Evolutionary conservation across 1,140 invertebrate genomes (phyloP).

Genomic region (Cherax destructor): DNA sequence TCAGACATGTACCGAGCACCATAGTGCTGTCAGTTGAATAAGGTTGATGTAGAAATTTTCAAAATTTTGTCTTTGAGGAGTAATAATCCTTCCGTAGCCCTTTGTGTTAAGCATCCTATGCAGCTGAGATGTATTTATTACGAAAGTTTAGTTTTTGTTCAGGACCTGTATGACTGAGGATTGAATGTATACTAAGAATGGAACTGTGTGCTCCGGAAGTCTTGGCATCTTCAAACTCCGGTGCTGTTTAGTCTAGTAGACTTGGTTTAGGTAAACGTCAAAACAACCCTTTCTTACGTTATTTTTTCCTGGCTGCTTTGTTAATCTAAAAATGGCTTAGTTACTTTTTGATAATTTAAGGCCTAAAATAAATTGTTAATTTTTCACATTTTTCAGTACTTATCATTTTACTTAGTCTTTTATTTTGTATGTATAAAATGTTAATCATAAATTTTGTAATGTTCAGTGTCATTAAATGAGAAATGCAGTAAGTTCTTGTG

Average conservation of each 20-base stretch:
- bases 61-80: constrained; percentile 15
- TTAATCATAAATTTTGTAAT: not conserved
- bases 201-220: constrained; percentile 8
- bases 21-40: constrained; percentile 21
- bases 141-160: not conserved
- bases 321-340: too few species aligned
- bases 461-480: not conserved
- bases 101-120: constrained; percentile 33
- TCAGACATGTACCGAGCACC: constrained; percentile 14
- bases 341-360: too few species aligned
- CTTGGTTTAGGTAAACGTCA: constrained; percentile 13
- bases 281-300: not conserved
- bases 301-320: not conserved
- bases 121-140: constrained; percentile 29
- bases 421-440: constrained; percentile 8
- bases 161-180: constrained; percentile 13
- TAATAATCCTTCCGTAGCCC: constrained; percentile 15
- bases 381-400: not conserved
- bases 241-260: constrained; percentile 36
- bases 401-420: not conserved
- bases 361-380: too few species aligned
- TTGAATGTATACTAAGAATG: not conserved
- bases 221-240: constrained; percentile 26
- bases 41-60: constrained; percentile 2
- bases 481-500: not conserved